A percentile compares a stretch with the other conserved stretches of the same genome.
Conservation (phyloP, 1,140 invertebrate species). For the Probaryconus sp. region DNA sequence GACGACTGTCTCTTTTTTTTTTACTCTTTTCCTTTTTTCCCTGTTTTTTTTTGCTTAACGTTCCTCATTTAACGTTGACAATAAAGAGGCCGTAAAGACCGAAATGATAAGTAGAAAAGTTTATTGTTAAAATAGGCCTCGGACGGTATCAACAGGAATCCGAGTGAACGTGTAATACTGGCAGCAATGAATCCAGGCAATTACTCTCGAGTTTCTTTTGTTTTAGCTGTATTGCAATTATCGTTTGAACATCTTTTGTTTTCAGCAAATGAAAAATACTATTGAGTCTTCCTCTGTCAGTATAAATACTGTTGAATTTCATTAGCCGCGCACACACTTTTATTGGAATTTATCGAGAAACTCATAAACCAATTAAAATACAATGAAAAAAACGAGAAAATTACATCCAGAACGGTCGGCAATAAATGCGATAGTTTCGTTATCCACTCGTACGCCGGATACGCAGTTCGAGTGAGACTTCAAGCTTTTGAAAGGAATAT, state of each 20-base stretch:
- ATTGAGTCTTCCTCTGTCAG: slow-evolving; percentile 23
- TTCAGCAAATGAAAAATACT: slow-evolving; percentile 69
- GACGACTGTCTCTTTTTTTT: slow-evolving; percentile 6
- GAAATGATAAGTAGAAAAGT: slow-evolving; percentile 55
- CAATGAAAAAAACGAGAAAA: slow-evolving; percentile 14
- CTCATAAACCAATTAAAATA: slow-evolving; percentile 37
- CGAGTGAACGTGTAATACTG: slow-evolving; percentile 49
- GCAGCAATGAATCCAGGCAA: slow-evolving; percentile 62
- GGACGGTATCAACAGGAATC: slow-evolving; percentile 32
- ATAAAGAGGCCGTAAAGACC: slow-evolving; percentile 46
- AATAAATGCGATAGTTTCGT: slow-evolving; percentile 25
- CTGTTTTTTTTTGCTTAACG: too few relatives aligned
- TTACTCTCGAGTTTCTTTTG: slow-evolving; percentile 64
- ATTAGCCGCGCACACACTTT: slow-evolving; percentile 24
- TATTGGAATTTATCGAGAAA: slow-evolving; percentile 40
- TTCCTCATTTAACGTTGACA: slow-evolving; percentile 49
- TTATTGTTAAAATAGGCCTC: slow-evolving; percentile 56
- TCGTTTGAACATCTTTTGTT: slow-evolving; percentile 67
- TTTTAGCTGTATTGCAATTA: slow-evolving; percentile 69
- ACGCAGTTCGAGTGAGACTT: slow-evolving; percentile 28
- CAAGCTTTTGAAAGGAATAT: slow-evolving; percentile 11
- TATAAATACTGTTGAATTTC: slow-evolving; percentile 52
- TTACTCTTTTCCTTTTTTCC: too few relatives aligned
- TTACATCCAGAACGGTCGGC: slow-evolving; percentile 1
- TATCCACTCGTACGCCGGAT: slow-evolving; percentile 31